Conservation (phyloP, 92 coral and sea anemone species). For the Meandrina meandrites region DNA sequence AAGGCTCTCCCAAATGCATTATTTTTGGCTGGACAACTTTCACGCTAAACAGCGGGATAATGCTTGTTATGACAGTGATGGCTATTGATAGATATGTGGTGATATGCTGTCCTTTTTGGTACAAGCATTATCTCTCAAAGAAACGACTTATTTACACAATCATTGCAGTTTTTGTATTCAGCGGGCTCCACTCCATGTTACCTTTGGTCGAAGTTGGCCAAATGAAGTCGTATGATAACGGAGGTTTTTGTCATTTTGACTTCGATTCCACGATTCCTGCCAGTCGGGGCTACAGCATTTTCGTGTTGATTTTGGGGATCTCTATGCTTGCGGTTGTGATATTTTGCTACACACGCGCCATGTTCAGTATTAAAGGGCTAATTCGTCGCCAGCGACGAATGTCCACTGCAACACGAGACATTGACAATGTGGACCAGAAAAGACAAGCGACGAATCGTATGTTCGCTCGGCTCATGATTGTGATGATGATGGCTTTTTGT, state of each 20-base stretch:
- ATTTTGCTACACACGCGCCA: conserved; percentile 61
- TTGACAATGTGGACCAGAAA: conserved; percentile 23
- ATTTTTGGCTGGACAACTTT: conserved; percentile 68
- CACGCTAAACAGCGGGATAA: conserved; percentile 57
- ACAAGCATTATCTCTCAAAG: conserved; percentile 44
- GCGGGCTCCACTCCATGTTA: conserved; percentile 46
- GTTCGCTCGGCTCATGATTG: conserved; percentile 73
- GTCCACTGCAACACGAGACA: conserved; percentile 32
- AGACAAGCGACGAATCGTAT: conserved; percentile 56
- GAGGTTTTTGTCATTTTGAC: conserved; percentile 64
- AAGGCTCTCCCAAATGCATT: conserved; percentile 25
- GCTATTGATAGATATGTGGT: conserved; percentile 63
- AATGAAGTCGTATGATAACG: conserved; percentile 42
- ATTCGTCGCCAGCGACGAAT: conserved; percentile 57
- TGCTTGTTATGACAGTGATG: conserved; percentile 69
- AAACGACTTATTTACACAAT: conserved; percentile 45
- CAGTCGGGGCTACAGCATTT: conserved; percentile 48
- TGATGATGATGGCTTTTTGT: conserved; percentile 56
- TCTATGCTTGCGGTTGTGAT: conserved; percentile 59
- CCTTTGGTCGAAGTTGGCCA: conserved; percentile 47
- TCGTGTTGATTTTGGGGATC: conserved; percentile 50
- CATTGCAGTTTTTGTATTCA: conserved; percentile 32
- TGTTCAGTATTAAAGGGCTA: conserved; percentile 51
- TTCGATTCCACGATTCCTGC: conserved; percentile 41
- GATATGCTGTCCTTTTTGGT: conserved; percentile 63